These are phyloP conservation scores for Trypoxylus dichotomus DNA, from an alignment of 1,140 invertebrate genomes.

Conservation along the genomic window DNA sequence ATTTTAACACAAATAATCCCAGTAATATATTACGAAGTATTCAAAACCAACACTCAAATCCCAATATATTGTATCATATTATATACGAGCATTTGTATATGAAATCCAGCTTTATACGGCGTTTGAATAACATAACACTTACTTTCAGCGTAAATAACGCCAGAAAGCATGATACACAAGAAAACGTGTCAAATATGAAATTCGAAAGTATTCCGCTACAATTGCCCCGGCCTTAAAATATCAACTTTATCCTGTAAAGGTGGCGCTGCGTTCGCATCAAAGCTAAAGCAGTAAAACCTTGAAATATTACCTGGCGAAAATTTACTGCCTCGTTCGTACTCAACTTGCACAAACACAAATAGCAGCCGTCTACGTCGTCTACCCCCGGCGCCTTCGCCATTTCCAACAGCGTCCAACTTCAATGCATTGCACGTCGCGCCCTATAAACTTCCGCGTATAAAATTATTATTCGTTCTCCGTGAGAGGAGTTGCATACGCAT, in stretches of 20 bases:
- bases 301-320: neutral
- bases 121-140: neutral
- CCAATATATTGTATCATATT: too few species aligned
- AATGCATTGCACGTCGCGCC: neutral
- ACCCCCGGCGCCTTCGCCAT: too few species aligned
- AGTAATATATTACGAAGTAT: too few species aligned
- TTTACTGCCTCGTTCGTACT: neutral
- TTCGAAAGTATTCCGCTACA: neutral
- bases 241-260: neutral
- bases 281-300: neutral
- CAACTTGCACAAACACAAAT: neutral
- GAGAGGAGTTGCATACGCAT: neutral
- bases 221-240: neutral
- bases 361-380: too few species aligned
- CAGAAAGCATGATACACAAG: neutral
- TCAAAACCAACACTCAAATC: too few species aligned
- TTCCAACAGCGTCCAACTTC: neutral
- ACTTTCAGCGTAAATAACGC: neutral
- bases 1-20: too few species aligned
- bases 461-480: constrained; percentile 5
- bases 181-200: neutral
- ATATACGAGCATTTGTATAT: neutral
- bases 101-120: neutral
- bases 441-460: neutral
- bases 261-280: neutral